These are phyloP conservation scores for Lepisosteus osseus DNA, from an alignment of 2,113 vertebrate species.

Conservation along the genomic window DNA sequence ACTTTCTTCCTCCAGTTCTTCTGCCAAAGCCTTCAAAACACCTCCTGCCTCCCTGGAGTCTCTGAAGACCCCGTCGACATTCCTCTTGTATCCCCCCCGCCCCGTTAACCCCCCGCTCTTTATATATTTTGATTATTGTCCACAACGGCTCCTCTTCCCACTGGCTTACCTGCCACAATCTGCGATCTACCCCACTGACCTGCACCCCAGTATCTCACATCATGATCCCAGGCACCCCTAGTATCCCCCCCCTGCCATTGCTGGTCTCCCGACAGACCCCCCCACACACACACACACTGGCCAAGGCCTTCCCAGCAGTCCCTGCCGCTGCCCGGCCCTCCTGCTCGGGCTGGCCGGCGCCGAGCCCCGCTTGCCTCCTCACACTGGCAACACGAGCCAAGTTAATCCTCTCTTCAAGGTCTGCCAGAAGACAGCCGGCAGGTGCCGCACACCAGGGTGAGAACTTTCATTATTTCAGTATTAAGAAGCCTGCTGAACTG, in stretches of 20 bases:
- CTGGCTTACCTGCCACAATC: constrained; percentile 21
- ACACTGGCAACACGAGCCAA: too few relatives aligned
- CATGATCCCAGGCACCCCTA: constrained; percentile 3
- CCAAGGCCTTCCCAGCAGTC: constrained; percentile 2
- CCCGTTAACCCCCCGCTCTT: constrained; percentile 4
- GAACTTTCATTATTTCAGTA: too few relatives aligned
- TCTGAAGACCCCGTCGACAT: constrained; percentile 29
- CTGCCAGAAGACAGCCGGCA: too few relatives aligned
- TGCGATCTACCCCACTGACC: constrained; percentile 11
- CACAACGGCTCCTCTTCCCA: constrained; percentile 33
- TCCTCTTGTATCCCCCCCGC: constrained; percentile 27
- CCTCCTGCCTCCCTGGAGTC: background rate
- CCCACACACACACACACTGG: constrained; percentile 9
- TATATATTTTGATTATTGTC: constrained; percentile 24
- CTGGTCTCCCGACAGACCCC: constrained; percentile 13
- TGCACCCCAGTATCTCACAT: constrained; percentile 8
- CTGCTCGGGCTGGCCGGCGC: background rate
- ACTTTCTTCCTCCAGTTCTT: background rate
- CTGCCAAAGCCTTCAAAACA: background rate
- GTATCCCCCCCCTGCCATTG: constrained; percentile 26
- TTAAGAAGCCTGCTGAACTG: too few relatives aligned
- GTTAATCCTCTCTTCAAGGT: too few relatives aligned
- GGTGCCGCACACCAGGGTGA: too few relatives aligned
- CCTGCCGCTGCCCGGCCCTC: background rate
- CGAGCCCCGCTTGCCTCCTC: too few relatives aligned